These are phyloP conservation scores for Leucophenga varia DNA, from an alignment of 1,140 invertebrate species.

Conservation along the genomic window DNA sequence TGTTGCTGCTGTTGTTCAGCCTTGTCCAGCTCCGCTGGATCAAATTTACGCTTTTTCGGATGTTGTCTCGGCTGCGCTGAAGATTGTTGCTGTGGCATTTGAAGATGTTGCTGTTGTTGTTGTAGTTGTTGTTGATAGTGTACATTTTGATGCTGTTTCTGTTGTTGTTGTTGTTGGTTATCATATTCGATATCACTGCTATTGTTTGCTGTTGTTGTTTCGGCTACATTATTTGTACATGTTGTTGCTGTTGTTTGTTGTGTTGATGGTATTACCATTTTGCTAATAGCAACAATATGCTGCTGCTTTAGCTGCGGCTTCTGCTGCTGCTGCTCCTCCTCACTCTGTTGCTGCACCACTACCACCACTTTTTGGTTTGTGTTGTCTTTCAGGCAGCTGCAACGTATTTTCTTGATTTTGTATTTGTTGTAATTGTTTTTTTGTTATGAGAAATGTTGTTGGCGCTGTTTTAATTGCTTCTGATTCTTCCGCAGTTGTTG, in stretches of 20 bases:
- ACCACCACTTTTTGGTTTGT: constrained; percentile 12
- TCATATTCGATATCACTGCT: not conserved
- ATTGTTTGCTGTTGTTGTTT: constrained; percentile 13
- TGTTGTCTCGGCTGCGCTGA: constrained; percentile 66
- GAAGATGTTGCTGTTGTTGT: constrained; percentile 23
- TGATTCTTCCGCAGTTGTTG: not conserved
- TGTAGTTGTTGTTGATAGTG: constrained; percentile 42
- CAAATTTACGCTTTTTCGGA: constrained; percentile 87
- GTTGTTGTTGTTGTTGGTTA: constrained; percentile 25
- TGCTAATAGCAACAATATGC: constrained; percentile 43
- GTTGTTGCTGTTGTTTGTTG: constrained; percentile 26
- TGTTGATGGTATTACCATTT: constrained; percentile 53
- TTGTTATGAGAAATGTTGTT: constrained; percentile 52
- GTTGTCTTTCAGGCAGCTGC: constrained; percentile 10
- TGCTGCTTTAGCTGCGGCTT: constrained; percentile 28
- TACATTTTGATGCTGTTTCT: constrained; percentile 36
- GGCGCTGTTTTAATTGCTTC: constrained; percentile 11
- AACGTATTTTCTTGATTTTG: not conserved
- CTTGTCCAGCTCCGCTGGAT: constrained; percentile 80
- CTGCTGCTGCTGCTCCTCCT: not conserved
- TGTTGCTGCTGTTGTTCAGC: constrained; percentile 49
- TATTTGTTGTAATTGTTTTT: constrained; percentile 28
- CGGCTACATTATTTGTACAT: constrained; percentile 13
- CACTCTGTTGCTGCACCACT: not conserved
- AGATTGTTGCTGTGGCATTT: constrained; percentile 12